Percentiles rank a stretch among this genome's conserved stretches.
Conservation (phyloP, 1,140 invertebrate species). For the Bradysia coprophila region DNA sequence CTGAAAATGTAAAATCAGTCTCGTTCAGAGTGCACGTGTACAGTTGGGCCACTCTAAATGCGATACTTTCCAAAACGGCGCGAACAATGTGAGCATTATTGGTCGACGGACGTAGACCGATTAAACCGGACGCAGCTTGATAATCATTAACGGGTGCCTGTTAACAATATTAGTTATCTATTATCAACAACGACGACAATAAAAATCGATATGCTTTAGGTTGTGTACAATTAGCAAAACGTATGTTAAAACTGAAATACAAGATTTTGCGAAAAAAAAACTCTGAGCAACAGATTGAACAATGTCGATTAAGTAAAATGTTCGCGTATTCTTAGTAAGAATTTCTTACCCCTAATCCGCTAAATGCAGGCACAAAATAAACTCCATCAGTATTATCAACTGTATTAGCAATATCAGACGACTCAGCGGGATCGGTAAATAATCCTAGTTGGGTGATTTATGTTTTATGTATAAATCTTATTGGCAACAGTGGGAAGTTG, state of each 20-base stretch:
- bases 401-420: constrained; percentile 45
- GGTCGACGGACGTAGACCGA: constrained; percentile 68
- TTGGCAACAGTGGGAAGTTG: too few species aligned
- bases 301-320: constrained; percentile 1
- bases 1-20: constrained; percentile 33
- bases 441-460: constrained; percentile 35
- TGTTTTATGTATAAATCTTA: constrained; percentile 1
- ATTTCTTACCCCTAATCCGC: constrained; percentile 70
- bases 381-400: constrained; percentile 61
- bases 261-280: background rate
- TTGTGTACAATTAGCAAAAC: too few species aligned
- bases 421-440: constrained; percentile 45
- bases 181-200: constrained; percentile 4
- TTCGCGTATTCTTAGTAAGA: too few species aligned
- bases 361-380: constrained; percentile 83
- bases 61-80: constrained; percentile 71
- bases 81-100: constrained; percentile 59
- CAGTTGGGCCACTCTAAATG: constrained; percentile 63
- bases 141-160: constrained; percentile 79
- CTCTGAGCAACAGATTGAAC: constrained; percentile 2
- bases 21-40: constrained; percentile 48
- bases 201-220: too few species aligned
- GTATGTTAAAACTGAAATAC: too few species aligned
- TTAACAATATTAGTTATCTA: constrained; percentile 7
- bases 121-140: constrained; percentile 59